Evolutionary conservation across 2,888 invertebrate species (phyloP).

Genomic region (Smittia sp.): DNA sequence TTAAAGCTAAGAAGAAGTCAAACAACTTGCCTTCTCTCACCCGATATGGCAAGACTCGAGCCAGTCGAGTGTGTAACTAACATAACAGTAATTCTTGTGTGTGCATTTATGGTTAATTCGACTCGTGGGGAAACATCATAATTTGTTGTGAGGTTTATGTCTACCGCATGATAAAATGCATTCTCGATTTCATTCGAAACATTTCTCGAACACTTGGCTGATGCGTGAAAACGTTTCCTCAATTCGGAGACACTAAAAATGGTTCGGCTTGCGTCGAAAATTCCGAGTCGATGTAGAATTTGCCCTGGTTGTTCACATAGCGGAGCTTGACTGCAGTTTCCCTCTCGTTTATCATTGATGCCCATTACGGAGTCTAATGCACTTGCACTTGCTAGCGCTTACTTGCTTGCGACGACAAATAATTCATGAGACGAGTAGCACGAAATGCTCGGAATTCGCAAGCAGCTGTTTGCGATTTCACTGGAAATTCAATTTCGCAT

Average conservation of each 20-base stretch:
- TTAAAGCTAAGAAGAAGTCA: background rate
- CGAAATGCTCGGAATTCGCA: background rate
- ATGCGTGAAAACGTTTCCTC: background rate
- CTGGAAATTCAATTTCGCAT: background rate
- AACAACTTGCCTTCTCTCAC: constrained; percentile 13
- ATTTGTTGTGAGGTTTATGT: constrained; percentile 10
- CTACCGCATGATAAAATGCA: constrained; percentile 6
- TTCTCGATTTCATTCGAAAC: constrained; percentile 16
- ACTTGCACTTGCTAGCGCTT: constrained; percentile 14
- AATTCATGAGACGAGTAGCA: background rate
- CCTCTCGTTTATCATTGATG: constrained; percentile 12
- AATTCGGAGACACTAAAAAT: background rate
- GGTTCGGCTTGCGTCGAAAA: background rate
- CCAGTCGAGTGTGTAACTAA: background rate
- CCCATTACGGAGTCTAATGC: background rate
- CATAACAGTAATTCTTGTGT: constrained; percentile 26
- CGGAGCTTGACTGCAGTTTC: background rate
- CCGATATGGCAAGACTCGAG: constrained; percentile 16
- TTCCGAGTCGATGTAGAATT: background rate
- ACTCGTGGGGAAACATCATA: constrained; percentile 25
- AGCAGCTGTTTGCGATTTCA: constrained; percentile 2
- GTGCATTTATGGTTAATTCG: constrained; percentile 23
- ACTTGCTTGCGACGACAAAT: too few species aligned
- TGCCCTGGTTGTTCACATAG: background rate
- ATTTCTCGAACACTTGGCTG: background rate